Conservation (phyloP, 2,113 vertebrate species). For the Thomomys bottae region DNA sequence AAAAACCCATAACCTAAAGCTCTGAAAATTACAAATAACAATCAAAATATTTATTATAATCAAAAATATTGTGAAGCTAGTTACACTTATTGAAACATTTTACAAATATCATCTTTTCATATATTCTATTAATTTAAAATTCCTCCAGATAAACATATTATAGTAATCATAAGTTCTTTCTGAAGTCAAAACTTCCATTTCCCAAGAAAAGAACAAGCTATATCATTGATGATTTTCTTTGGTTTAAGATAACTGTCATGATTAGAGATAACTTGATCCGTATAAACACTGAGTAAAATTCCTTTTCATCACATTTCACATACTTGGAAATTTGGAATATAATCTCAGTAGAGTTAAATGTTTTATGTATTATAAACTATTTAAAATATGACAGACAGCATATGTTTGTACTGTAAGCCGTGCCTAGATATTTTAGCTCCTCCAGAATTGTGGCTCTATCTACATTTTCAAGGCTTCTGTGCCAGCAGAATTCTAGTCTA, state of each 20-base stretch:
- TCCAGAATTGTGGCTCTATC: neutral
- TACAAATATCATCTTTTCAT: neutral
- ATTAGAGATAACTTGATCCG: neutral
- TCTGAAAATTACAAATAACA: constrained; percentile 3
- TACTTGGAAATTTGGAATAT: neutral
- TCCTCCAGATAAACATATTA: neutral
- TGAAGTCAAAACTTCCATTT: neutral
- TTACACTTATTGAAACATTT: neutral
- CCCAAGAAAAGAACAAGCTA: neutral
- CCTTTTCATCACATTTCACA: neutral
- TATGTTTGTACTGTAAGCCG: neutral
- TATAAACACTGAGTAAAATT: neutral
- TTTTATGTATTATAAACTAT: neutral
- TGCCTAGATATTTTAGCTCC: neutral
- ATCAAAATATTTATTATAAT: constrained; percentile 32
- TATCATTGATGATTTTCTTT: neutral
- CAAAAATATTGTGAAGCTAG: neutral
- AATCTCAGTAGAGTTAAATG: neutral
- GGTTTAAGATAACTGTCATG: neutral
- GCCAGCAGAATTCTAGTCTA: neutral
- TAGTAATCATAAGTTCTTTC: neutral
- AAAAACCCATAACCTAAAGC: neutral
- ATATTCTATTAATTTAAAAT: neutral
- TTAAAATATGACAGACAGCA: neutral
- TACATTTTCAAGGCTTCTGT: neutral